Evolutionary conservation across 2,113 vertebrate species (phyloP), one percentile per base, ranked within the genome.

Genomic region (Rynchops niger): DNA sequence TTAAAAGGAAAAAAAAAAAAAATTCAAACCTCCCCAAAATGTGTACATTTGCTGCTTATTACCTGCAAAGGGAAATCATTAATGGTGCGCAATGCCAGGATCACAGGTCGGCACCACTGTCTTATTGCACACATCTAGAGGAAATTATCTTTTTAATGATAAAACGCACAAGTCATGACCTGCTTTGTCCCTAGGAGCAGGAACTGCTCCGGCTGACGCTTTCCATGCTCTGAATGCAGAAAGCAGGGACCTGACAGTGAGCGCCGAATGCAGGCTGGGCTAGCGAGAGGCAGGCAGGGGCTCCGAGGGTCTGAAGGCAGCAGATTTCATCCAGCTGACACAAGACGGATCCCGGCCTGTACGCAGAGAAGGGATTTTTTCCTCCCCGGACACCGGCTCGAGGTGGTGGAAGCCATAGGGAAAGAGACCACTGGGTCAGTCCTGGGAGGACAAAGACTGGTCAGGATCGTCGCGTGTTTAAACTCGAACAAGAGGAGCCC

Each of bases 31-130:
- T 86, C 78, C 87, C 78, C 90, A 85, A 95, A 93, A 97, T 59
- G 76, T 82, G 74, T 93, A 94, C 61, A 86, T 91, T 95, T 90
- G 77, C 94, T 83, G 91, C 86, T 92, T 90, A 88, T 94, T 93
- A 90, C 83, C 65, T 93, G 88, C 93, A 83, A 82, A 91, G 78
- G 88, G 78, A 88, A 93, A 88, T 88, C 79, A 88, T 92, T 95
- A 96, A 70, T 6, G 11, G 76, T 45, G 56, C 12, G 36, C 83
- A 88, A 9, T 21, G 55, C 91, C 86, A 80, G 90, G 90, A 94
- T 88, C 87, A 73, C 88, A 94, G 95, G 91, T 95, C 88, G 88
- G 58, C 12, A 11, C 53, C 58, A 38, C 38, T 58, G 73, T 50
- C 78, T 93, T 77, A 85, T 15, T 73, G 88, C 88, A 96, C 36